Evolutionary conservation across 1,140 invertebrate genomes (phyloP), one percentile per base, ranked within the genome.

Genomic region (Diachasmimorpha longicaudata): DNA sequence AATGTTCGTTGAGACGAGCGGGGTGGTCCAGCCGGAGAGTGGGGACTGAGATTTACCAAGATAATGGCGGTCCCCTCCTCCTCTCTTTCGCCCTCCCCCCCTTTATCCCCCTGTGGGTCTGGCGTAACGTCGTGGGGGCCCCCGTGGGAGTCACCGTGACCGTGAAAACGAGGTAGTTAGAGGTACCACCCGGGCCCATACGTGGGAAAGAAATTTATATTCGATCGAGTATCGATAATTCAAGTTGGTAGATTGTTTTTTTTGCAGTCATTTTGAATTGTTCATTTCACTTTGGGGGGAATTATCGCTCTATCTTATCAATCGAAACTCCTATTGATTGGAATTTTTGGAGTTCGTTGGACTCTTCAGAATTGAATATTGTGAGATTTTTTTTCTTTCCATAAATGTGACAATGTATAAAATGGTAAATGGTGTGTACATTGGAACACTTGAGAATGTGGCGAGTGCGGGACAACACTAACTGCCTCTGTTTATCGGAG

Each of bases 121-220:
- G 66, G 66, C 66, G 66, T 68, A 36, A 68, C 66, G 66, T 68
- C 66, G 36, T 37, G 13, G 66, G 58, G 21, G 58, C 58, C 58
- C 66, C 66, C 66, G 66, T 68, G 66, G 66, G 66, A 68, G 66
- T 68, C 66, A 68, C 66, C 66, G 36, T 68, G 66, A 68, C 66
- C 66, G 66, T 68, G 66, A 68, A 68, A 68, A 68, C 36, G 36
- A 36, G 36, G 36, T 39, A 39, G 25, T n/a, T 68, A 68, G 36
- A 68, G 66, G 31, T 52, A 36, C 58, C 58, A 66, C 66, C 66
- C 66, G 36, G 36, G 31, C n/a, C 31, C 21, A 63, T 63, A 68
- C 66, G 66, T 68, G 66, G 66, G 66, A 68, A 68, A 36, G 58
- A 63, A 63, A 63, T 63, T 63, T 63, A 63, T 63, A 63, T 63